A percentile compares a stretch with the other conserved stretches of the same genome.
Evolutionary conservation across 1,140 invertebrate genomes (phyloP).

Genomic region (Apis mellifera): DNA sequence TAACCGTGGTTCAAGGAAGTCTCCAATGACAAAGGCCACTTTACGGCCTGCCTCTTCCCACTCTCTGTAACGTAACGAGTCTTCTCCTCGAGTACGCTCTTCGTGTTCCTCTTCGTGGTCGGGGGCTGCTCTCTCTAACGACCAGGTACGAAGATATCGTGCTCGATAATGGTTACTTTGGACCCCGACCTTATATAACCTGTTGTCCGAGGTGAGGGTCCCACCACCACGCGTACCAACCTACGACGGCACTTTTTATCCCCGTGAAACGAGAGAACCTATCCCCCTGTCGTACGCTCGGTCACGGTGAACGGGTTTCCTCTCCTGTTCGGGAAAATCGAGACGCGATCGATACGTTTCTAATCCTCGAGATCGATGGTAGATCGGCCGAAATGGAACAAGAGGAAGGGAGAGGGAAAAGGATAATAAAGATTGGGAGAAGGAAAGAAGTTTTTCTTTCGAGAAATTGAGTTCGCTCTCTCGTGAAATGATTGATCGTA

Average conservation of each 20-base stretch:
- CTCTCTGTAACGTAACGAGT: slow-evolving; percentile 62
- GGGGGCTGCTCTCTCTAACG: slow-evolving; percentile 58
- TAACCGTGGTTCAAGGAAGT: slow-evolving; percentile 63
- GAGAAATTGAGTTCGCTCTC: background rate
- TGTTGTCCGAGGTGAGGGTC: slow-evolving; percentile 60
- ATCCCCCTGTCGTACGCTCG: slow-evolving; percentile 40
- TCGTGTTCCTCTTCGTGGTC: slow-evolving; percentile 60
- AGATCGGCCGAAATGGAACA: background rate
- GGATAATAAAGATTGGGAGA: too few relatives aligned
- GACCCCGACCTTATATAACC: slow-evolving; percentile 62
- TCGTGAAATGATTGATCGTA: background rate
- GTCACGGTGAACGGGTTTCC: slow-evolving; percentile 47
- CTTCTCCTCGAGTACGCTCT: slow-evolving; percentile 52
- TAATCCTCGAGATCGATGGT: background rate
- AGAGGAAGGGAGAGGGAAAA: background rate
- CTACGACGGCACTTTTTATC: slow-evolving; percentile 54
- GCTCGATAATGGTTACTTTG: slow-evolving; percentile 64
- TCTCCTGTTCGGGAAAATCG: slow-evolving; percentile 32
- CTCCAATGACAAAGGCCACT: slow-evolving; percentile 69
- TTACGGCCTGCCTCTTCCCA: slow-evolving; percentile 55
- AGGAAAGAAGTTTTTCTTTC: too few relatives aligned
- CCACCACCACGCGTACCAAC: slow-evolving; percentile 34
- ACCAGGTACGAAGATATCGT: slow-evolving; percentile 63
- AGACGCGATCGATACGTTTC: slow-evolving; percentile 36
- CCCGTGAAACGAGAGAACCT: slow-evolving; percentile 46